Percentiles rank a stretch among this genome's conserved stretches.
phyloP scores from a whole-genome alignment of 2,888 invertebrate genomes.

The Scotopteryx bipunctaria region DNA sequence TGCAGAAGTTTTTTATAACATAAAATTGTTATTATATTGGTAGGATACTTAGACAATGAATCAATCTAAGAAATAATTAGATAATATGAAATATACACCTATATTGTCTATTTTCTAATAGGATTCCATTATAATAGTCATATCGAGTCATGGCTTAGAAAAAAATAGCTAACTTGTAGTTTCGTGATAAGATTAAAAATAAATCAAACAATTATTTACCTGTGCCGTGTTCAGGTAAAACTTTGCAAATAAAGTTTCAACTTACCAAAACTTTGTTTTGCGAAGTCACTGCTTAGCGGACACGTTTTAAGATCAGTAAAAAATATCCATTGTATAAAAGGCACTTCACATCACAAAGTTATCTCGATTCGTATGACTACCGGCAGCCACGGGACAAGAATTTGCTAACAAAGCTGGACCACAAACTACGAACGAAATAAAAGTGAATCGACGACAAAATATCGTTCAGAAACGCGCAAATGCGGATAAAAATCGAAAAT shows the following conservation, averaged over 20 bases:
- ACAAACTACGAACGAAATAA: slow-evolving; percentile 9
- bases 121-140: slow-evolving; percentile 33
- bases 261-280: slow-evolving; percentile 57
- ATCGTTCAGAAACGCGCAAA: slow-evolving; percentile 45
- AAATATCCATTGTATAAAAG: slow-evolving; percentile 71
- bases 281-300: slow-evolving; percentile 47
- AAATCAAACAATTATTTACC: slow-evolving; percentile 60
- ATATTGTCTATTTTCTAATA: slow-evolving; percentile 19
- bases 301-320: slow-evolving; percentile 43
- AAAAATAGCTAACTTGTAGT: slow-evolving; percentile 18
- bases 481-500: too few species aligned
- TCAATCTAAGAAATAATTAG: too few species aligned
- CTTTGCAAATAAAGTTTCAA: slow-evolving; percentile 34
- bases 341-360: slow-evolving; percentile 68
- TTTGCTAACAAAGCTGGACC: slow-evolving; percentile 48
- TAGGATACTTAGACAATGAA: too few species aligned
- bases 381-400: slow-evolving; percentile 43
- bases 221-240: slow-evolving; percentile 45
- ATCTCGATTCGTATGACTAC: slow-evolving; percentile 36
- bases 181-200: slow-evolving; percentile 54
- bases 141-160: too few species aligned
- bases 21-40: too few species aligned
- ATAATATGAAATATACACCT: too few species aligned
- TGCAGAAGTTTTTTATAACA: too few species aligned
- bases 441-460: slow-evolving; percentile 15